Evolutionary conservation across 2,888 invertebrate species (phyloP), one percentile per base, ranked within the genome.

Genomic region (Hydrotaea diabolus): DNA sequence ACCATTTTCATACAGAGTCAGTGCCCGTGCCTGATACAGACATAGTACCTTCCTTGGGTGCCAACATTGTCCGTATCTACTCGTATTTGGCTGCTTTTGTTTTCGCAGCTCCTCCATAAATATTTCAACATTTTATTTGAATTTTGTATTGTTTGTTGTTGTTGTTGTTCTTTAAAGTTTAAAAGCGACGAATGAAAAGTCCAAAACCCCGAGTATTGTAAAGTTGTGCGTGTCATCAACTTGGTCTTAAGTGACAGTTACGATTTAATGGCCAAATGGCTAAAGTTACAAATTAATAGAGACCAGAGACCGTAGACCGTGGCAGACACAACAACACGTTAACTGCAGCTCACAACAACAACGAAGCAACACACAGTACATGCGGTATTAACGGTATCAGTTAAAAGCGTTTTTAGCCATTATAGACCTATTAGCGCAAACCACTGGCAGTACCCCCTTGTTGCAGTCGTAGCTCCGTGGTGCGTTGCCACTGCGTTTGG

Each of bases 221-320:
- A 81, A 69, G 79, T 79, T 90, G 91, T 91, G 91, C 91, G 91
- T 91, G 91, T 91, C 91, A 91, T 91, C 91, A 89, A 89, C 88
- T 90, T 89, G 91, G 89, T 89, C 88, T 90, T 88, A 91, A 91
- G 90, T 91, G 91, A 90, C 91, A 91, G 90, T 91, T 90, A 89
- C 91, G 91, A 91, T 91, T 91, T 91, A 91, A 91, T 91, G 91
- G 91, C 90, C 88, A 86, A 86, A 86, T 86, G 86, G 87, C 85
- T 86, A 85, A 86, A 86, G 88, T 90, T 89, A 90, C 90, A 90
- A 90, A 90, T 89, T 90, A 90, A 89, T 90, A 90, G 4, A 39
- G 69, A 66, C 69, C 62, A 9, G 46, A 36, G 15, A 69, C 13
- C 21, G 9, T 19, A 66, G 19, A 0, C 11, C 26, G 88, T 84